These are phyloP conservation scores for Aphidius gifuensis DNA, from an alignment of 1,140 invertebrate species.

Conservation along the genomic window DNA sequence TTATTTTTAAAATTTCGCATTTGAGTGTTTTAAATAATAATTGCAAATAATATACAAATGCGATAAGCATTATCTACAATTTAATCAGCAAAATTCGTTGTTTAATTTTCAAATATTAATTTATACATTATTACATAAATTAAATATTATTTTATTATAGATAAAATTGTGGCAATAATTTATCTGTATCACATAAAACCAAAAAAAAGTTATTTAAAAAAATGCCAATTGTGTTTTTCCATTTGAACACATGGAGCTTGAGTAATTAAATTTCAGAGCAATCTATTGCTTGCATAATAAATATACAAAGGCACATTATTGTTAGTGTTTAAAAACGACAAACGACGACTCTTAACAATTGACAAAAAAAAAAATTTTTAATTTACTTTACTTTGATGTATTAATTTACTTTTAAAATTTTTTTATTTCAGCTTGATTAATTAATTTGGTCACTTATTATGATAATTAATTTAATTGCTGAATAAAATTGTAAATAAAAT, in stretches of 20 bases:
- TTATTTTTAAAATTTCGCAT: too few relatives aligned
- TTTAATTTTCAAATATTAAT: background rate
- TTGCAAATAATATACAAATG: constrained; percentile 16
- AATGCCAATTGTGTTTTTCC: background rate
- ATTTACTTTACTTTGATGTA: too few relatives aligned
- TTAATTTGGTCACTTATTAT: too few relatives aligned
- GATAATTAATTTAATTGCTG: too few relatives aligned
- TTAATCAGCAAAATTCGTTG: background rate
- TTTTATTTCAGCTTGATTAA: too few relatives aligned
- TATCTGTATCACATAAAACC: constrained; percentile 14
- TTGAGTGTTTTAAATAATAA: too few relatives aligned
- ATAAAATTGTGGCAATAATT: background rate
- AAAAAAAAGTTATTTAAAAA: too few relatives aligned
- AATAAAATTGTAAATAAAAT: too few relatives aligned
- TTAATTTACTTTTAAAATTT: too few relatives aligned
- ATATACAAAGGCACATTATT: constrained; percentile 22
- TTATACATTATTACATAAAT: background rate
- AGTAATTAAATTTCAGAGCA: background rate
- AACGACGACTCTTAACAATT: too few relatives aligned
- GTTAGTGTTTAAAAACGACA: background rate
- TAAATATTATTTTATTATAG: background rate
- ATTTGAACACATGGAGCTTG: too few relatives aligned
- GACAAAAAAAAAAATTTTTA: too few relatives aligned
- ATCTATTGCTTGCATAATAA: constrained; percentile 19
- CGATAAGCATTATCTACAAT: constrained; percentile 4